Percentiles rank a stretch among this genome's conserved stretches.
Evolutionary conservation across 2,797 vertebrate species (phyloP).

Genomic region (Microtus californicus): DNA sequence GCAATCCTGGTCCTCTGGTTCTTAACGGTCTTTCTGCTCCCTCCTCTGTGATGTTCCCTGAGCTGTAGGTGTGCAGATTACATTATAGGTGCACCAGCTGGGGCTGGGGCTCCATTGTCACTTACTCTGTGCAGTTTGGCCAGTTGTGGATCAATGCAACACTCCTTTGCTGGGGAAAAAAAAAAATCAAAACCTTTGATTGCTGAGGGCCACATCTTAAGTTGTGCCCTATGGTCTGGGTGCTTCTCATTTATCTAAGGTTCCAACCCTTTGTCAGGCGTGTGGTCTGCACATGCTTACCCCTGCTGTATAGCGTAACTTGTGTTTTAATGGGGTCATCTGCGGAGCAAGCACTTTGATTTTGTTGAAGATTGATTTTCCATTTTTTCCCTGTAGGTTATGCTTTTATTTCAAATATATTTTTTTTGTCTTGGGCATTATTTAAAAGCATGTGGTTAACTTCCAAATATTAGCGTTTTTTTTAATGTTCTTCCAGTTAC

Average conservation of each 20-base stretch:
- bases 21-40: background rate
- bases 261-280: background rate
- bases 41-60: background rate
- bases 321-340: background rate
- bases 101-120: background rate
- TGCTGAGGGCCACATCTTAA: background rate
- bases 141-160: background rate
- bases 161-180: background rate
- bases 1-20: background rate
- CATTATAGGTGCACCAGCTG: background rate
- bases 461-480: background rate
- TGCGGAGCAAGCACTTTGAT: background rate
- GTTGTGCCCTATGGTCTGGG: background rate
- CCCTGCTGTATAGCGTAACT: background rate
- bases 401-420: background rate
- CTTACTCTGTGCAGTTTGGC: background rate
- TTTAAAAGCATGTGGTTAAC: background rate
- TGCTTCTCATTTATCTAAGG: background rate
- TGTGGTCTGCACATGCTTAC: background rate
- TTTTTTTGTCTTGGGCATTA: background rate
- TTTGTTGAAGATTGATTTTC: background rate
- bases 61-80: background rate
- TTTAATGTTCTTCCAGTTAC: background rate
- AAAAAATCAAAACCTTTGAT: background rate
- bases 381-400: background rate